These are phyloP conservation scores for Trichonephila clavipes DNA, from an alignment of 1,140 invertebrate species.

Conservation along the genomic window DNA sequence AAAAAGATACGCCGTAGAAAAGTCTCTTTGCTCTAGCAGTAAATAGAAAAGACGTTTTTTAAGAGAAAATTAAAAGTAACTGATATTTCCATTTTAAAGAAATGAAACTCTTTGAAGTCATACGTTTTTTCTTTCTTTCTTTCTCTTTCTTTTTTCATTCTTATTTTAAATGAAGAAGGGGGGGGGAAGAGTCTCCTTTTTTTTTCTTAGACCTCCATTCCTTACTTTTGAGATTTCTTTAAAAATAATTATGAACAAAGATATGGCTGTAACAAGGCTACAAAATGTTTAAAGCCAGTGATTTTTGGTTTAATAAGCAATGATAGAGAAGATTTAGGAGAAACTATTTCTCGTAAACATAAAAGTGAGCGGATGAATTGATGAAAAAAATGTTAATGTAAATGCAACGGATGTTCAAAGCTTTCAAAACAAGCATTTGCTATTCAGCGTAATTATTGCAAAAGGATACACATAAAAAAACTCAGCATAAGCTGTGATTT, in stretches of 20 bases:
- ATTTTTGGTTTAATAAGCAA: slow-evolving; percentile 57
- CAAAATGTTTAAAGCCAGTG: slow-evolving; percentile 26
- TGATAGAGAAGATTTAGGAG: not conserved
- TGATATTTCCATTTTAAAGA: slow-evolving; percentile 76
- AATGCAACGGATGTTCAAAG: not conserved
- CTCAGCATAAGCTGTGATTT: no score
- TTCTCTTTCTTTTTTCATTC: not conserved
- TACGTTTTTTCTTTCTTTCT: not conserved
- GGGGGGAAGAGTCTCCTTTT: not conserved
- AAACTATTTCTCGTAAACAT: slow-evolving; percentile 22
- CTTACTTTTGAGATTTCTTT: not conserved
- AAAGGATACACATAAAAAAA: no score
- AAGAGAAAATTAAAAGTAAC: slow-evolving; percentile 76
- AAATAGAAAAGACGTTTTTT: slow-evolving; percentile 73
- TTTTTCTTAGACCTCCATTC: not conserved
- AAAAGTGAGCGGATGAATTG: not conserved
- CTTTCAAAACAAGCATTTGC: not conserved
- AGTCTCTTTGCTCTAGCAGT: slow-evolving; percentile 61
- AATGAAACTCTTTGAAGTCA: slow-evolving; percentile 71
- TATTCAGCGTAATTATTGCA: not conserved
- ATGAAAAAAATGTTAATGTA: not conserved
- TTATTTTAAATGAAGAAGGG: slow-evolving; percentile 9
- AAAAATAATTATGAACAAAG: slow-evolving; percentile 59
- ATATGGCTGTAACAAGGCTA: not conserved
- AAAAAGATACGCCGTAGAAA: slow-evolving; percentile 36